phyloP scores from a whole-genome alignment of 2,797 vertebrate species.

The Columba guinea region DNA sequence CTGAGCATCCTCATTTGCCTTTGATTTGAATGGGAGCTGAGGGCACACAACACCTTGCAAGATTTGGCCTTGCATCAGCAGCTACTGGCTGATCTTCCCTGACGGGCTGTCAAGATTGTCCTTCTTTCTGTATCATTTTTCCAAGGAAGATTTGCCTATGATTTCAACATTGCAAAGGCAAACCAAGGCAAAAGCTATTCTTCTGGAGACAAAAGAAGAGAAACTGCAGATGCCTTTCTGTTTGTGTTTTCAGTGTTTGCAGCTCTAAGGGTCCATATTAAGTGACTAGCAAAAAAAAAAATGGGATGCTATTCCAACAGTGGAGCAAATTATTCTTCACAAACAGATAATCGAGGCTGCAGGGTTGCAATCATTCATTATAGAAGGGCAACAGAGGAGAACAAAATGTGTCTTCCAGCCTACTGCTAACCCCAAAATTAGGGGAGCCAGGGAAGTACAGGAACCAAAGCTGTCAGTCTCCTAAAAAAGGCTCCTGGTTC shows the following conservation, averaged over 20 bases:
- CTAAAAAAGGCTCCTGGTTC: background rate
- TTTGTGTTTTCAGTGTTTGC: background rate
- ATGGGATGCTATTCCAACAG: background rate
- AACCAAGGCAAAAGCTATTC: background rate
- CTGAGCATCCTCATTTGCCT: background rate
- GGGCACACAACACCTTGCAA: background rate
- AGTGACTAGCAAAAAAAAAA: background rate
- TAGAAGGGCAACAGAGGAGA: background rate
- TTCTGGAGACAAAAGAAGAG: background rate
- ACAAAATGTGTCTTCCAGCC: slow-evolving; percentile 8
- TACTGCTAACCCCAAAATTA: background rate
- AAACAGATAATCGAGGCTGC: slow-evolving; percentile 37
- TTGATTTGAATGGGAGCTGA: background rate
- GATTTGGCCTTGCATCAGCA: background rate
- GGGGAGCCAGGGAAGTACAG: background rate
- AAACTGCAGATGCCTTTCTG: background rate
- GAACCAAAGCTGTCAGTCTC: background rate
- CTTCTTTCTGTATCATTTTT: background rate
- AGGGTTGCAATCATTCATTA: slow-evolving; percentile 24
- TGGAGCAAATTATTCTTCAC: slow-evolving; percentile 39
- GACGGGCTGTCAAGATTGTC: background rate
- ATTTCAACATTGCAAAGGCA: slow-evolving; percentile 1
- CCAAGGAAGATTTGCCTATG: background rate
- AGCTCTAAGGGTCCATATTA: background rate
- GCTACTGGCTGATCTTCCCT: background rate